Evolutionary conservation across 2,113 vertebrate species (phyloP).

Genomic region (Gopherus flavomarginatus): DNA sequence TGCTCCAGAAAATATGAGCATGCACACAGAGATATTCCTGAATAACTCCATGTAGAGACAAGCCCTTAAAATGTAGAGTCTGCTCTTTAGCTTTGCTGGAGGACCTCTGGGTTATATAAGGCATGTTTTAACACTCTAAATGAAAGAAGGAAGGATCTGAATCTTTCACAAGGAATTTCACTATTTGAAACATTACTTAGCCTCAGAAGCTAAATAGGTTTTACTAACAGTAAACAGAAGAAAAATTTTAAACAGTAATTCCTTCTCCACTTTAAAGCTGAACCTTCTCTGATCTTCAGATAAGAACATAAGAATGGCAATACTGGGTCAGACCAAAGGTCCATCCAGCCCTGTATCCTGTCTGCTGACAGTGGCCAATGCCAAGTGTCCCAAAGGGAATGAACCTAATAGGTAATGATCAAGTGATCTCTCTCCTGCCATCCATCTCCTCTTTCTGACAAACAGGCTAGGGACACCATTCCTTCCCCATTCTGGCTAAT

Average conservation of each 20-base stretch:
- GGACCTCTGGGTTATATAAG: fast-evolving
- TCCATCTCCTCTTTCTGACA: too few species aligned
- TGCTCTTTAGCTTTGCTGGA: fast-evolving
- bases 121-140: fast-evolving
- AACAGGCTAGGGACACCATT: too few species aligned
- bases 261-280: not conserved
- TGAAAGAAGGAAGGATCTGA: fast-evolving
- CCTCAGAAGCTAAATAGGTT: not conserved
- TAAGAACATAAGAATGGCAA: too few species aligned
- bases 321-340: too few species aligned
- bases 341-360: too few species aligned
- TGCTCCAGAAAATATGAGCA: not conserved
- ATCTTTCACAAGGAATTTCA: not conserved
- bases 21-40: not conserved
- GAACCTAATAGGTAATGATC: too few species aligned
- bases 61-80: fast-evolving
- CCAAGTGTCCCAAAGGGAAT: too few species aligned
- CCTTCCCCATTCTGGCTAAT: too few species aligned
- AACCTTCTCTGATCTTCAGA: not conserved
- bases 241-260: not conserved
- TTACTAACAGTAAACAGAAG: not conserved
- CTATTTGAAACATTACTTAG: not conserved
- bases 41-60: not conserved
- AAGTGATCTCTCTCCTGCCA: too few species aligned
- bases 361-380: too few species aligned